Evolutionary conservation across 2,797 vertebrate genomes (phyloP).

Genomic region (Petrocephalus sullivani): DNA sequence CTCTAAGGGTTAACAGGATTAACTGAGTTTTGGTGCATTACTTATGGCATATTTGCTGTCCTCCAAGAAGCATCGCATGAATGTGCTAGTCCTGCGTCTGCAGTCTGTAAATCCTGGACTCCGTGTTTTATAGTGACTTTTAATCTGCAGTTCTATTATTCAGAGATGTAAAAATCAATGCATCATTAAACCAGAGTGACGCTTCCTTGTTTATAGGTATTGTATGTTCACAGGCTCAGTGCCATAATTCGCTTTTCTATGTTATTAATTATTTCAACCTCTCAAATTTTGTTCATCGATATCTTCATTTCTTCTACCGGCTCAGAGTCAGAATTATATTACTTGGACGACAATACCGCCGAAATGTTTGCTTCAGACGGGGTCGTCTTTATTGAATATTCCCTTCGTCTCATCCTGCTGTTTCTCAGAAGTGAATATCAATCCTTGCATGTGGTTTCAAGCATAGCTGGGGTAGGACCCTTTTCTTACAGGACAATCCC

Average conservation of each 20-base stretch:
- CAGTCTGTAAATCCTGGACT: slow-evolving; percentile 33
- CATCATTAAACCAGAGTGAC: slow-evolving; percentile 49
- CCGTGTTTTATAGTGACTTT: slow-evolving; percentile 38
- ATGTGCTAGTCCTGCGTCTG: not conserved
- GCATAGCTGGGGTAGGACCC: not conserved
- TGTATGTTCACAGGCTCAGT: not conserved
- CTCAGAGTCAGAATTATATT: not conserved
- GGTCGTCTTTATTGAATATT: not conserved
- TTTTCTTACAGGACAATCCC: not conserved
- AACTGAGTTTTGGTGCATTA: not conserved
- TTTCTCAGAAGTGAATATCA: not conserved
- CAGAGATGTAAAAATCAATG: slow-evolving; percentile 51
- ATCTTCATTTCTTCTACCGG: not conserved
- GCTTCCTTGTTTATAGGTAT: slow-evolving; percentile 32
- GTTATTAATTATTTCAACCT: slow-evolving; percentile 17
- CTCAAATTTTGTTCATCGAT: not conserved
- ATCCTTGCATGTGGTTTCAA: not conserved
- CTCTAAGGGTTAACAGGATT: not conserved
- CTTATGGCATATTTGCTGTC: not conserved
- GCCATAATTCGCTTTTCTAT: not conserved
- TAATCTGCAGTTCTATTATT: slow-evolving; percentile 53
- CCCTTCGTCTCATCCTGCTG: not conserved
- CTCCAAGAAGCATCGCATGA: not conserved
- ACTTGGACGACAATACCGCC: not conserved
- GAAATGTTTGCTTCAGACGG: not conserved